Evolutionary conservation across 2,888 invertebrate genomes (phyloP), one percentile per base, ranked within the genome.

Genomic region (Coecobrya sp.): DNA sequence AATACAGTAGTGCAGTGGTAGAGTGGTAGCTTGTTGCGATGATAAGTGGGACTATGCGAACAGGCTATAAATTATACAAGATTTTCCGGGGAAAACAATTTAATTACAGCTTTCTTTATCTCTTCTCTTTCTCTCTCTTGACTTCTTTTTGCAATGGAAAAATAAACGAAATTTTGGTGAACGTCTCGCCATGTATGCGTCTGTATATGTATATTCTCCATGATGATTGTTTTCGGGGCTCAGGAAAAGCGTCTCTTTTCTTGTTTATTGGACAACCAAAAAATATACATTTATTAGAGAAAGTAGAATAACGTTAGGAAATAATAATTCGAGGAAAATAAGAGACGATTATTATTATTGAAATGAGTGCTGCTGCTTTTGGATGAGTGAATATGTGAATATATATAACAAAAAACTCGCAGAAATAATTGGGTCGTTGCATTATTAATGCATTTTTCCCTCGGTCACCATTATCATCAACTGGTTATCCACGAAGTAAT

Each of bases 31-130:
- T 91, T 91, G 91, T 91, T 91, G 91, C 91, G 82, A 91, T 91
- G 91, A 91, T 91, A 91, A 91, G 86, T 91, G 86, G 82, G 82
- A 55, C 68, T 65, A 70, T 55, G 73, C 81, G 73, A 82, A 81
- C 52, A 81, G 82, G 65, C 92, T 16, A 92, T 92, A 92, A 92
- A 92, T 92, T 92, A 92, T 92, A 82, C 59, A 84, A 55, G 55
- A 82, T 86, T 86, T 91, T 91, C 45, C 52, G 65, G 86, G 76
- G 76, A 82, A 87, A 88, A 88, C 92, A 92, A 92, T 92, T 92
- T 92, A 92, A 92, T 92, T 92, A 88, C 87, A 92, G 62, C 84
- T 92, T 92, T 88, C 84, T 73, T 87, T 86, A 86, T 81, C 86
- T 55, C 62, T 42, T 22, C 25, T 65, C 62, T 25, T 36, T 59